Evolutionary conservation across 2,888 invertebrate species (phyloP).

Genomic region (Salticus scenicus): DNA sequence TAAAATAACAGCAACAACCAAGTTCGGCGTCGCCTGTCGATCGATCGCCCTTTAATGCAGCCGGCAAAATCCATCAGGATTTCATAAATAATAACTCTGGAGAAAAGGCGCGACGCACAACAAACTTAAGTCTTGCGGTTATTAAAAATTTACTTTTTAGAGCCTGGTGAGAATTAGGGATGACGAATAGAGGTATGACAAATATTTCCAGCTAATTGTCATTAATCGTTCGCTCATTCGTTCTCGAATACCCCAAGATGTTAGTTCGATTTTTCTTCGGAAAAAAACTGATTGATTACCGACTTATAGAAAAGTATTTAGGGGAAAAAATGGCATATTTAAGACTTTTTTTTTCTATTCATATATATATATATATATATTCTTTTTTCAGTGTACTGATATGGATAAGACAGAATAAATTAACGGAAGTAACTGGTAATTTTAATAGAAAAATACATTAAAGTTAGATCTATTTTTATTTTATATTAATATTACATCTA

Average conservation of each 20-base stretch:
- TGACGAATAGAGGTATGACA: slow-evolving; percentile 57
- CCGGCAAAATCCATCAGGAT: slow-evolving; percentile 62
- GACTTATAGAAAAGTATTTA: background rate
- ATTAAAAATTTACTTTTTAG: slow-evolving; percentile 64
- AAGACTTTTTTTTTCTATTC: no score
- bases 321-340: background rate
- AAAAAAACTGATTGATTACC: background rate
- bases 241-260: slow-evolving; percentile 12
- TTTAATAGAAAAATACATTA: no score
- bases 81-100: slow-evolving; percentile 66
- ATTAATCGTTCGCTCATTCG: slow-evolving; percentile 41
- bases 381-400: no score
- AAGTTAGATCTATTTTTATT: no score
- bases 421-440: no score
- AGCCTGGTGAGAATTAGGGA: slow-evolving; percentile 45
- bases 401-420: no score
- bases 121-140: slow-evolving; percentile 28
- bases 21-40: slow-evolving; percentile 28
- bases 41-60: slow-evolving; percentile 60
- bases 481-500: no score
- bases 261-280: slow-evolving; percentile 31
- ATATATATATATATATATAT: no score
- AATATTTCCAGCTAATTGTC: slow-evolving; percentile 61
- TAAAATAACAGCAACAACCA: slow-evolving; percentile 64
- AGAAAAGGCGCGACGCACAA: slow-evolving; percentile 13